phyloP scores from a whole-genome alignment of 2,888 invertebrate species.

The Myopa testacea region DNA sequence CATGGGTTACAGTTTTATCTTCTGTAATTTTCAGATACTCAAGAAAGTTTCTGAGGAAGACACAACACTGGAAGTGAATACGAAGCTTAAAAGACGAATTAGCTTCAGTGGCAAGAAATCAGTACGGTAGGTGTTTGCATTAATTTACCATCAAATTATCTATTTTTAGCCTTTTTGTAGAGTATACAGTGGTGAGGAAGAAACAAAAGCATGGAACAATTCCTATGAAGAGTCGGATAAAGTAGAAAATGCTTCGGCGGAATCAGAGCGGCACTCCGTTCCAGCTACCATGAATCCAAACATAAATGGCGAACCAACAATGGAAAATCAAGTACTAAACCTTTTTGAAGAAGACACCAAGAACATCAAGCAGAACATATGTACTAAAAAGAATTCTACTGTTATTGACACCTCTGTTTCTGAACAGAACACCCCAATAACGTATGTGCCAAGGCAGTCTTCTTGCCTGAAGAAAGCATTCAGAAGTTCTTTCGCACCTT shows the following conservation, averaged over 20 bases:
- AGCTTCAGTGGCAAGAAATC: conserved; percentile 34
- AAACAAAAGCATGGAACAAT: conserved; percentile 47
- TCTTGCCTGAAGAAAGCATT: too few relatives aligned
- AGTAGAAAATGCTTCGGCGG: conserved; percentile 17
- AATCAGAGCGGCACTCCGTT: background rate
- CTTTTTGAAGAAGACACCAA: too few relatives aligned
- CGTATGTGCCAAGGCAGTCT: too few relatives aligned
- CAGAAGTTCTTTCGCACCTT: background rate
- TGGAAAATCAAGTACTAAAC: too few relatives aligned
- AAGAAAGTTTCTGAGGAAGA: conserved; percentile 20
- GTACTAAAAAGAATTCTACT: too few relatives aligned
- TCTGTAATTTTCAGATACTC: conserved; percentile 11
- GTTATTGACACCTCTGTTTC: too few relatives aligned
- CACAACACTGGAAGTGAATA: background rate
- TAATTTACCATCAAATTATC: background rate
- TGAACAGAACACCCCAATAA: too few relatives aligned
- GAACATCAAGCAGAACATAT: too few relatives aligned
- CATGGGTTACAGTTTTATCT: too few relatives aligned
- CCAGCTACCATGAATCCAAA: background rate
- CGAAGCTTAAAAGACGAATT: conserved; percentile 28
- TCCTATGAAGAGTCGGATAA: conserved; percentile 49
- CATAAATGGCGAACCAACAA: background rate
- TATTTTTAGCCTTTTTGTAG: conserved; percentile 33
- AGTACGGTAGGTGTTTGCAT: conserved; percentile 10
- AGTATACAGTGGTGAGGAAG: conserved; percentile 45